Conservation (phyloP, 2,113 vertebrate species). For the Oreocharis arfaki region DNA sequence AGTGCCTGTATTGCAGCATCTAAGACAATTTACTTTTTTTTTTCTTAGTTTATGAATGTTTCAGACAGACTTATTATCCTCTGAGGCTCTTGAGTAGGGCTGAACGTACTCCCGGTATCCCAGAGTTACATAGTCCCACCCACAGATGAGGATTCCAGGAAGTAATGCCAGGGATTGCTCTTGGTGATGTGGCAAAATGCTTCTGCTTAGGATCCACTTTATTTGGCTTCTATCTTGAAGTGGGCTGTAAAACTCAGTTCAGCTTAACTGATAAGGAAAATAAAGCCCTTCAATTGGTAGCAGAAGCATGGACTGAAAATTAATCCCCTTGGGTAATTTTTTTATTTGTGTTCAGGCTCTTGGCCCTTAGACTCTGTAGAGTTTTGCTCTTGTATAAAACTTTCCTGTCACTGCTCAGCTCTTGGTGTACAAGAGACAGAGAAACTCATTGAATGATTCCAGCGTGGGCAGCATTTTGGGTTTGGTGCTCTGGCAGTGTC, state of each 20-base stretch:
- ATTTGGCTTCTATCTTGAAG: background rate
- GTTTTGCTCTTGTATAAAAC: background rate
- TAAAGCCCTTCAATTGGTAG: background rate
- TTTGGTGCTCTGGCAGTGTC: background rate
- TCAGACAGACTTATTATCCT: background rate
- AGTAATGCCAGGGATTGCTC: background rate
- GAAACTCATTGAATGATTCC: background rate
- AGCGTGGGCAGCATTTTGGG: background rate
- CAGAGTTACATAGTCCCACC: background rate
- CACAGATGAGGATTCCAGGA: slow-evolving; percentile 32
- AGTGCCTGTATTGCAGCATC: background rate
- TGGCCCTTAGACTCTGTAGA: background rate
- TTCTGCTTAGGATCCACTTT: background rate
- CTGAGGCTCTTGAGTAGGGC: background rate
- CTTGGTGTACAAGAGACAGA: background rate
- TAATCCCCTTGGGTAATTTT: background rate
- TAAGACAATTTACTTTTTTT: background rate
- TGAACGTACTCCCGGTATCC: background rate
- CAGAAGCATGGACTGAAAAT: background rate
- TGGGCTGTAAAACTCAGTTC: background rate
- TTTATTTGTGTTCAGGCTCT: background rate
- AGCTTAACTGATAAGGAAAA: background rate
- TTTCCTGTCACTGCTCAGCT: background rate
- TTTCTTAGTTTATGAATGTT: background rate
- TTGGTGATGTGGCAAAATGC: slow-evolving; percentile 28